These are phyloP conservation scores for Sclerurus mexicanus DNA, from an alignment of 2,113 vertebrate species.

Conservation along the genomic window DNA sequence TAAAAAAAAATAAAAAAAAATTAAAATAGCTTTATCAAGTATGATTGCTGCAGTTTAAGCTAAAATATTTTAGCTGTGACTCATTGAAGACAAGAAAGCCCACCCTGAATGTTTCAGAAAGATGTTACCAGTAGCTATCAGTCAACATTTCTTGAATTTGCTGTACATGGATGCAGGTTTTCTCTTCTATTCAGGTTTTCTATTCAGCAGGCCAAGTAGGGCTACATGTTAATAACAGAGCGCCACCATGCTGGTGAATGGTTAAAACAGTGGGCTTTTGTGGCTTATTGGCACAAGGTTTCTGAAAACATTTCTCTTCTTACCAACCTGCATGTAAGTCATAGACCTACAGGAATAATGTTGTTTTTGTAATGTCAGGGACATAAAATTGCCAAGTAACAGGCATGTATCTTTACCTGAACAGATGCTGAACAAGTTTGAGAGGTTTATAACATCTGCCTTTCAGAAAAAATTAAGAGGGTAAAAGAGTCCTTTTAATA, in stretches of 20 bases:
- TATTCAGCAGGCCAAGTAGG: not conserved
- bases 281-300: not conserved
- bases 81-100: not conserved
- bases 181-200: too few species aligned
- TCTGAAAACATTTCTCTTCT: not conserved
- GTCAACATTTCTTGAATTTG: not conserved
- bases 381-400: not conserved
- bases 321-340: not conserved
- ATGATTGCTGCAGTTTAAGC: not conserved
- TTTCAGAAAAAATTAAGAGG: not conserved
- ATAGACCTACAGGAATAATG: not conserved
- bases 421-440: not conserved
- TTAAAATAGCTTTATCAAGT: not conserved
- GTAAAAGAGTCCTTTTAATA: not conserved
- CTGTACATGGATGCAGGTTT: not conserved
- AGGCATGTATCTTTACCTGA: not conserved
- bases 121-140: not conserved
- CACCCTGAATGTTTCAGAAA: not conserved
- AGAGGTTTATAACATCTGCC: not conserved
- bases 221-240: not conserved
- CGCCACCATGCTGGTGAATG: not conserved
- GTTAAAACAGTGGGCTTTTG: not conserved
- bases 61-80: not conserved
- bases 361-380: not conserved
- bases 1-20: not conserved